phyloP scores from a whole-genome alignment of 1,140 invertebrate species.

The Theocolax elegans region DNA sequence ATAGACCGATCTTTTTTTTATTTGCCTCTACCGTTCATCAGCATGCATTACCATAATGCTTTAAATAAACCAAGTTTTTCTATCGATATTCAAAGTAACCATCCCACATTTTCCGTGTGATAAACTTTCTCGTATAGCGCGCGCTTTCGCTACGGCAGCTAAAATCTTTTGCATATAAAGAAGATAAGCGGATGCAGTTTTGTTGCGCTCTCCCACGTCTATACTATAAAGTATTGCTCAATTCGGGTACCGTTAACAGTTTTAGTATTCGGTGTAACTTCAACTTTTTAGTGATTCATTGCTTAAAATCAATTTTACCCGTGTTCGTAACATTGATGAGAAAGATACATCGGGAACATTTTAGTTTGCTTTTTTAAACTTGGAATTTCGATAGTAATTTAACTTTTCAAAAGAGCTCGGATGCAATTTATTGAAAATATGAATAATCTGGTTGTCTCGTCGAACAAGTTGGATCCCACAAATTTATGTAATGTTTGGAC shows the following conservation, averaged over 20 bases:
- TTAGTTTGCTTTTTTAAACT: too few relatives aligned
- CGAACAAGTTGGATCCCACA: too few relatives aligned
- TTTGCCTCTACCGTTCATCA: not conserved
- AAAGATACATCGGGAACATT: too few relatives aligned
- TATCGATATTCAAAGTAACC: slow-evolving; percentile 6
- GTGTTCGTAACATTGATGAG: too few relatives aligned
- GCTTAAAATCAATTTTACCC: too few relatives aligned
- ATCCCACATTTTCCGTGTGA: not conserved
- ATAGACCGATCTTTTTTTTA: not conserved
- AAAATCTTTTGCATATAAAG: not conserved
- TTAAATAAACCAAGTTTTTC: not conserved
- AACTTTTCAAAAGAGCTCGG: too few relatives aligned
- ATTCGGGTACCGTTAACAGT: not conserved
- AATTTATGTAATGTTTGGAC: too few relatives aligned
- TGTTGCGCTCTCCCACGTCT: not conserved
- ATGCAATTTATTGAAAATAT: too few relatives aligned
- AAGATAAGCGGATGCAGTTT: not conserved
- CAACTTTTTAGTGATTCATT: slow-evolving; percentile 13
- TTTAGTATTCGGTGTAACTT: not conserved
- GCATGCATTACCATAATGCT: slow-evolving; percentile 7
- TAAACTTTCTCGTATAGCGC: not conserved
- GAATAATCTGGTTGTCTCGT: too few relatives aligned
- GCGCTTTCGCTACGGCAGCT: not conserved
- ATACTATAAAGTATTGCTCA: not conserved
- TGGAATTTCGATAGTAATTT: too few relatives aligned